Evolutionary conservation across 2,113 vertebrate species (phyloP).

Genomic region (Sterna hirundo): DNA sequence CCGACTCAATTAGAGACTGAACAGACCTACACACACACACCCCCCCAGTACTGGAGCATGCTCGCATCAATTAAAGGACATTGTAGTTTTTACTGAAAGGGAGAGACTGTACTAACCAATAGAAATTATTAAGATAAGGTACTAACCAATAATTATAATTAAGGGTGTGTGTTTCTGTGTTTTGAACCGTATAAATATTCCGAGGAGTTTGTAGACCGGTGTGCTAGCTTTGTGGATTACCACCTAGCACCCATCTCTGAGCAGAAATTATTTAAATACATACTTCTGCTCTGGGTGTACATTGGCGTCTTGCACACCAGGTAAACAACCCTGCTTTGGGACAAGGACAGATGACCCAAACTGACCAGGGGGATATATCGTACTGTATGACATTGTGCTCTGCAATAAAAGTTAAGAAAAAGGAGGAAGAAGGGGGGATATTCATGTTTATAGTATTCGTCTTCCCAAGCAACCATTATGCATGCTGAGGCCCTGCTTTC

Average conservation of each 20-base stretch:
- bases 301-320: not conserved
- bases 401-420: too few species aligned
- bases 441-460: too few species aligned
- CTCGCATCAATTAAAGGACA: not conserved
- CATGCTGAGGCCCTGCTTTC: too few species aligned
- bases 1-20: not conserved
- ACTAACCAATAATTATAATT: not conserved
- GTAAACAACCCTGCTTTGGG: not conserved
- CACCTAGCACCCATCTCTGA: too few species aligned
- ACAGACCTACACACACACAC: not conserved
- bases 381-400: too few species aligned
- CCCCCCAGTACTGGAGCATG: not conserved
- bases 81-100: not conserved
- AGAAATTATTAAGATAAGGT: not conserved
- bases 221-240: not conserved
- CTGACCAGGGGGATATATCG: too few species aligned
- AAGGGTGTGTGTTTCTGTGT: not conserved
- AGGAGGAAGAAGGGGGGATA: too few species aligned
- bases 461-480: too few species aligned
- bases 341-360: not conserved
- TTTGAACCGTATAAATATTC: not conserved
- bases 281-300: too few species aligned
- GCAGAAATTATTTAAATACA: too few species aligned
- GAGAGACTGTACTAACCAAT: not conserved
- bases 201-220: not conserved